Evolutionary conservation across 2,113 vertebrate species (phyloP).

Genomic region (Clarias batrachus): DNA sequence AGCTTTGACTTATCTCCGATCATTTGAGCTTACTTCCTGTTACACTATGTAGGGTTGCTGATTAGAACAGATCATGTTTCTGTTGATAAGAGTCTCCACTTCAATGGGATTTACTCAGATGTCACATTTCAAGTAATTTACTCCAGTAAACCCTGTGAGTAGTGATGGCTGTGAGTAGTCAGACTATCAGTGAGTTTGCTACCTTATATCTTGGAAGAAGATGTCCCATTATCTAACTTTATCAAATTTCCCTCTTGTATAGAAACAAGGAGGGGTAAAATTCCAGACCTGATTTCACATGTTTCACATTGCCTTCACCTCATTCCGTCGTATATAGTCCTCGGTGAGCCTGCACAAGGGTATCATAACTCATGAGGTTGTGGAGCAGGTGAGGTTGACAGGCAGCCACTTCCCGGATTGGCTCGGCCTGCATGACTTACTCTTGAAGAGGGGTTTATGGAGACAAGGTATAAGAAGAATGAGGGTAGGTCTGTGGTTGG

Average conservation of each 20-base stretch:
- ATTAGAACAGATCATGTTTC: slow-evolving; percentile 20
- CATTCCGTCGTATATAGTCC: slow-evolving; percentile 15
- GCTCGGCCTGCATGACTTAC: not conserved
- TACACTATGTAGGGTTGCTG: not conserved
- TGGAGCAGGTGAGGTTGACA: slow-evolving; percentile 36
- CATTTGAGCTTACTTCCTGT: slow-evolving; percentile 25
- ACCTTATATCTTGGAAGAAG: not conserved
- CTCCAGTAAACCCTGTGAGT: not conserved
- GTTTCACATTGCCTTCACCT: slow-evolving; percentile 42
- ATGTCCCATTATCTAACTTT: slow-evolving; percentile 38
- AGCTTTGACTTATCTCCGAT: slow-evolving; percentile 21
- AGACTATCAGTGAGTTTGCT: not conserved
- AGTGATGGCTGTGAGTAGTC: not conserved
- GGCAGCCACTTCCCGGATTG: slow-evolving; percentile 8
- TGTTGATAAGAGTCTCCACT: slow-evolving; percentile 6
- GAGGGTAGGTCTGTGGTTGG: slow-evolving; percentile 54
- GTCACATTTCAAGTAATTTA: not conserved
- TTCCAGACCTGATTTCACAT: slow-evolving; percentile 50
- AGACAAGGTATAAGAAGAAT: not conserved
- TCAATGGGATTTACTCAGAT: not conserved
- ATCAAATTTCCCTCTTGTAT: slow-evolving; percentile 37
- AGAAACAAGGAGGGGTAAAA: slow-evolving; percentile 30
- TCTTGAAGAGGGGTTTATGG: slow-evolving; percentile 14
- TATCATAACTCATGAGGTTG: slow-evolving; percentile 19
- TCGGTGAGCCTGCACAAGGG: slow-evolving; percentile 11